phyloP scores from a whole-genome alignment of 2,797 vertebrate species.

The Galaxias olidus region DNA sequence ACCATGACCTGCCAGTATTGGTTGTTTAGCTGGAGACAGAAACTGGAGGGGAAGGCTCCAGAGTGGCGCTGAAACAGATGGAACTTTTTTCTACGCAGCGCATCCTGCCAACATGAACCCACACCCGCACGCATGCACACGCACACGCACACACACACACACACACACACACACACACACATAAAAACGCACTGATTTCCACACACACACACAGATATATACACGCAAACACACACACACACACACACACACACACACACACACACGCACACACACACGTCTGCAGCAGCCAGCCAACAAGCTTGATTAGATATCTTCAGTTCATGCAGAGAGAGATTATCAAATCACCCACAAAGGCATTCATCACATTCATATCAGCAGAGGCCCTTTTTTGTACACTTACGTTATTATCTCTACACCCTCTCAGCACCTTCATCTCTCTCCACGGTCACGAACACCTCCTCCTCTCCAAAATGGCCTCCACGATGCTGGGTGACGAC shows the following conservation, averaged over 20 bases:
- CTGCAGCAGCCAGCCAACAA: slow-evolving; percentile 4
- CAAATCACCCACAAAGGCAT: slow-evolving; percentile 52
- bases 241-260: slow-evolving; percentile 13
- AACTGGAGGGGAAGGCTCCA: slow-evolving; percentile 48
- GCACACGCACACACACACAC: neutral
- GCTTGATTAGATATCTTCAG: slow-evolving; percentile 40
- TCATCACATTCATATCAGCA: slow-evolving; percentile 54
- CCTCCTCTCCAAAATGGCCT: slow-evolving; percentile 45
- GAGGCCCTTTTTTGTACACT: slow-evolving; percentile 35
- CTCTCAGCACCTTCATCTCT: slow-evolving; percentile 22
- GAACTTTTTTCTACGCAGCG: slow-evolving; percentile 62
- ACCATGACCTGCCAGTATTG: slow-evolving; percentile 59
- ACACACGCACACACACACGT: slow-evolving; percentile 30
- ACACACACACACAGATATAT: too few species aligned
- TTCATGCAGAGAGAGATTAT: slow-evolving; percentile 43
- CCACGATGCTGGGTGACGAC: slow-evolving; percentile 41
- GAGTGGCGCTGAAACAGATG: slow-evolving; percentile 65
- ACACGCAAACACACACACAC: neutral
- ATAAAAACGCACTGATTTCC: too few species aligned
- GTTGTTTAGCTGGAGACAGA: slow-evolving; percentile 55
- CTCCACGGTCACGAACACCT: slow-evolving; percentile 54
- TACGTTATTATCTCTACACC: slow-evolving; percentile 23
- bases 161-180: too few species aligned
- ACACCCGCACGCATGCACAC: slow-evolving; percentile 3
- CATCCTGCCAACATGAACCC: slow-evolving; percentile 12